Percentiles rank a stretch among this genome's conserved stretches.
phyloP scores from a whole-genome alignment of 2,888 invertebrate genomes.

The Drosophila lutescens region DNA sequence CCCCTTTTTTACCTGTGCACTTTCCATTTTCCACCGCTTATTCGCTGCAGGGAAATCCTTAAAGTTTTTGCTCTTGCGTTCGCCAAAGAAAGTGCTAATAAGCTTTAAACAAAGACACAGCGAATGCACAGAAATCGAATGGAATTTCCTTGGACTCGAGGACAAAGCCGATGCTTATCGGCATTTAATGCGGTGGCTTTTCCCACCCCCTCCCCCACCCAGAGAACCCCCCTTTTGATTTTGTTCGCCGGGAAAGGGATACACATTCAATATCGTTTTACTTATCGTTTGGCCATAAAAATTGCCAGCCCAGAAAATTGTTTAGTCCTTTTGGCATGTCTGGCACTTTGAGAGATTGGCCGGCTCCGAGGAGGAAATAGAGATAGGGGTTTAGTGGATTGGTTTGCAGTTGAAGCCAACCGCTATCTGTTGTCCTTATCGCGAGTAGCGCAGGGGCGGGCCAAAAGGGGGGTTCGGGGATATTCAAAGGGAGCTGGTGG shows the following conservation, averaged over 20 bases:
- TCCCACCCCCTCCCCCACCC: neutral
- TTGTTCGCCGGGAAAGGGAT: conserved; percentile 31
- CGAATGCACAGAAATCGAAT: conserved; percentile 27
- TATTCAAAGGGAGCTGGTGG: neutral
- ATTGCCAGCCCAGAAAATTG: conserved; percentile 82
- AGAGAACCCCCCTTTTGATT: neutral
- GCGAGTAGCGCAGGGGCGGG: conserved; percentile 17
- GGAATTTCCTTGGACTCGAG: conserved; percentile 41
- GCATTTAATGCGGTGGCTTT: conserved; percentile 61
- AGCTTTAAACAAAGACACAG: conserved; percentile 47
- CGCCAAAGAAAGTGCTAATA: conserved; percentile 60
- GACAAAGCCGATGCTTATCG: conserved; percentile 72
- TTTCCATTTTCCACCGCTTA: conserved; percentile 1
- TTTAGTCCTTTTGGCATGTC: conserved; percentile 81
- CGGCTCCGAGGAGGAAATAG: conserved; percentile 39
- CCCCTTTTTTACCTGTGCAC: neutral
- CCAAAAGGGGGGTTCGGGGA: neutral
- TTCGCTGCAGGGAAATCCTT: conserved; percentile 41
- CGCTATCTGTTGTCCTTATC: conserved; percentile 51
- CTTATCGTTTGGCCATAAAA: conserved; percentile 82
- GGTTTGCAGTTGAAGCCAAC: conserved; percentile 31
- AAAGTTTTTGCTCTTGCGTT: conserved; percentile 39
- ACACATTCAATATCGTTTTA: conserved; percentile 80
- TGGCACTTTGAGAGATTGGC: conserved; percentile 81
- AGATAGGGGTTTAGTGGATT: conserved; percentile 40